Conservation (phyloP, 1,140 invertebrate genomes). For the Hermetia illucens region DNA sequence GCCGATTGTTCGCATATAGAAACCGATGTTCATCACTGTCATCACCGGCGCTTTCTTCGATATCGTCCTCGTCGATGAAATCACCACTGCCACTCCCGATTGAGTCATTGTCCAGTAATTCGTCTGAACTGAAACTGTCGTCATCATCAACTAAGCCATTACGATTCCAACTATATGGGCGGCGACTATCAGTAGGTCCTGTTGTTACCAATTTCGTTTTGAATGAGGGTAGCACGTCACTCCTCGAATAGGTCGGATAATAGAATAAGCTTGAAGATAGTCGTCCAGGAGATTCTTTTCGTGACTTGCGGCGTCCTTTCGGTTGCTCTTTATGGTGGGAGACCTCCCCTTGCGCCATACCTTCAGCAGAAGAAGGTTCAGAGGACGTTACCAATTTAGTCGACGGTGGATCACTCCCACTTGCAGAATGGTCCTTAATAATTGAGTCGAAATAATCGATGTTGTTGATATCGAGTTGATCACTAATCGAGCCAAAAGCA, state of each 20-base stretch:
- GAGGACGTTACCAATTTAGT: background rate
- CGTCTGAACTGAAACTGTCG: constrained; percentile 1
- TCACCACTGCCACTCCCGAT: constrained; percentile 6
- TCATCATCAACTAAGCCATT: background rate
- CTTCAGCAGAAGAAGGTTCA: background rate
- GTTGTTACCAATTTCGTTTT: too few relatives aligned
- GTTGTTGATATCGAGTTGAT: too few relatives aligned
- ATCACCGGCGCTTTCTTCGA: too few relatives aligned
- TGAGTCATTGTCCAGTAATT: too few relatives aligned
- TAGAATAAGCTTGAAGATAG: too few relatives aligned
- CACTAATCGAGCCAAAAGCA: too few relatives aligned
- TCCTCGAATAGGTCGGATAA: too few relatives aligned
- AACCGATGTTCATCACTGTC: too few relatives aligned
- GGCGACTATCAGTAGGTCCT: too few relatives aligned
- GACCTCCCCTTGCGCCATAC: background rate
- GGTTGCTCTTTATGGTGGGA: constrained; percentile 3
- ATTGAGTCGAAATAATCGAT: constrained; percentile 1
- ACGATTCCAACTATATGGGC: background rate
- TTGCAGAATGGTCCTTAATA: background rate
- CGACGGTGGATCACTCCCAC: background rate
- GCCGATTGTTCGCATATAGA: too few relatives aligned
- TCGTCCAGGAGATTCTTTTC: too few relatives aligned
- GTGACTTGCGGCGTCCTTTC: background rate
- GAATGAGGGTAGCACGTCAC: too few relatives aligned
- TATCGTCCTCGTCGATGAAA: background rate